A percentile compares a stretch with the other conserved stretches of the same genome.
phyloP scores from a whole-genome alignment of 2,113 vertebrate species.

The Camelus bactrianus region DNA sequence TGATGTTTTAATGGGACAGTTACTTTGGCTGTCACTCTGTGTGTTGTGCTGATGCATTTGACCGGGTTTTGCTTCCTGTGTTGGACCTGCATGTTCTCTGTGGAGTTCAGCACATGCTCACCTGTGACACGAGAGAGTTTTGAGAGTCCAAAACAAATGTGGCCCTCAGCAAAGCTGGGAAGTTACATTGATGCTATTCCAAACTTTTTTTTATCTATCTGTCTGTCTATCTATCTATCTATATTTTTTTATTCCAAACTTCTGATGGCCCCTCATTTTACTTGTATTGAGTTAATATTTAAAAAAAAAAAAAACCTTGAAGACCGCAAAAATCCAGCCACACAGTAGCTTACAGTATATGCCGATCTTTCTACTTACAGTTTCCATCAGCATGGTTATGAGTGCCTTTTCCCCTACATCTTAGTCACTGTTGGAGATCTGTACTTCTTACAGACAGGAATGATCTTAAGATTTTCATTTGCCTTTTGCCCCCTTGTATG shows the following conservation, averaged over 20 bases:
- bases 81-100: not conserved
- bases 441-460: not conserved
- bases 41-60: not conserved
- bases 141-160: not conserved
- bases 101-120: not conserved
- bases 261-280: not conserved
- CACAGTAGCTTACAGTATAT: not conserved
- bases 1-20: not conserved
- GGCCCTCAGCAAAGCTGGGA: not conserved
- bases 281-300: not conserved
- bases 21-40: not conserved
- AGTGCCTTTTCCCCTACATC: not conserved
- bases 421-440: not conserved
- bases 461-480: not conserved
- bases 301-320: not conserved
- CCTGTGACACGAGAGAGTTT: not conserved
- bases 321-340: not conserved
- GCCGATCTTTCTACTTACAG: not conserved
- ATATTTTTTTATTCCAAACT: not conserved
- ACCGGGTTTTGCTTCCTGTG: not conserved
- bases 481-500: not conserved
- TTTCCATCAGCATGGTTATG: rapidly evolving
- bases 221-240: no score
- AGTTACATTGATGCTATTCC: not conserved
- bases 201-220: not conserved